These are phyloP conservation scores for Psilopsiagon aurifrons DNA, from an alignment of 2,113 vertebrate genomes.

Conservation along the genomic window DNA sequence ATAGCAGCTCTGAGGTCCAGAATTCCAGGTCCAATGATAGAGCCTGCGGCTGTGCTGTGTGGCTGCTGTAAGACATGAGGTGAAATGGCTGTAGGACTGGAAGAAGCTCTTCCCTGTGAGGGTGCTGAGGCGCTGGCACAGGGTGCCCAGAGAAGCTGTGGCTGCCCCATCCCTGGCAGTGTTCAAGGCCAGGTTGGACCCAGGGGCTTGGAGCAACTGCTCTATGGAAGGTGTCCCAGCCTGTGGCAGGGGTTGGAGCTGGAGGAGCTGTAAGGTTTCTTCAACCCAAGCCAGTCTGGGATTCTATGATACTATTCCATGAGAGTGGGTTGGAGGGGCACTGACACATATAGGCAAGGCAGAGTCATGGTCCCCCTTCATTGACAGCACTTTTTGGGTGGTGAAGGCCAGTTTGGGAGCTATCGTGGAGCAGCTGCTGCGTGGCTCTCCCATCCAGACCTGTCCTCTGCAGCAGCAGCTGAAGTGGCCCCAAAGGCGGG, in stretches of 20 bases:
- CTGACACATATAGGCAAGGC: background rate
- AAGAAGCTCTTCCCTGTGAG: background rate
- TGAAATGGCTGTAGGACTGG: background rate
- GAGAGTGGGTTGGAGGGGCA: background rate
- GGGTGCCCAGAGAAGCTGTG: background rate
- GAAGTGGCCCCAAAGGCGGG: background rate
- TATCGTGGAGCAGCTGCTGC: accelerated
- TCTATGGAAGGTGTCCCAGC: background rate
- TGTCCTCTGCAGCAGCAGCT: background rate
- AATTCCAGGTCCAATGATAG: background rate
- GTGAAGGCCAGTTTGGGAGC: background rate
- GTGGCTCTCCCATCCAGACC: background rate
- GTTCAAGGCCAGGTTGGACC: too few relatives aligned
- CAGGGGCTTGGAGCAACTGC: background rate
- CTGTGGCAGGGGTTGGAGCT: background rate
- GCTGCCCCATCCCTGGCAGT: background rate
- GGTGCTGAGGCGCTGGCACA: background rate
- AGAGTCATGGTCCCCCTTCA: background rate
- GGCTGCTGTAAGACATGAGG: background rate
- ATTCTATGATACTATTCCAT: background rate
- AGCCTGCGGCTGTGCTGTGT: background rate
- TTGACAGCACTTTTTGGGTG: background rate
- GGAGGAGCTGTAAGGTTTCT: background rate
- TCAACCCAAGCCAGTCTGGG: background rate
- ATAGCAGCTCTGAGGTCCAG: background rate